These are phyloP conservation scores for Ammodramus savannarum DNA, from an alignment of 2,113 vertebrate species.

Conservation along the genomic window DNA sequence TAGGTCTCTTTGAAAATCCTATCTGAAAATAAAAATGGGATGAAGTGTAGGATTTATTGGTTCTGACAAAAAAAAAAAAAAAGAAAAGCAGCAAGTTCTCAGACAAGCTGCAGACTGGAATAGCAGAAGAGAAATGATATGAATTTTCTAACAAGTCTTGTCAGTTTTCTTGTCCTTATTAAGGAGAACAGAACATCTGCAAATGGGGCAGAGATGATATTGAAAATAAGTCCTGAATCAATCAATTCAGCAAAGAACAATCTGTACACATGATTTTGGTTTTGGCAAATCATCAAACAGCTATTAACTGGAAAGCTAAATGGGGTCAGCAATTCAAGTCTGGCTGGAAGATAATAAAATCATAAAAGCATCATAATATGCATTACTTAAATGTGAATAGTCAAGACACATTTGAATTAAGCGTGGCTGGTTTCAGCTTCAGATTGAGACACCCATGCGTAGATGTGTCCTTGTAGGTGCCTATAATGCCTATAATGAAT, in stretches of 20 bases:
- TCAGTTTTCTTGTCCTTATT: neutral
- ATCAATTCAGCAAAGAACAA: neutral
- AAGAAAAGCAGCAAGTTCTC: neutral
- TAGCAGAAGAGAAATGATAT: neutral
- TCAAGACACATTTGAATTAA: neutral
- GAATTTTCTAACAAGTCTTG: neutral
- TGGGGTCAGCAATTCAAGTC: neutral
- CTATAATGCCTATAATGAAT: neutral
- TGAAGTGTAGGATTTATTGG: slow-evolving; percentile 26
- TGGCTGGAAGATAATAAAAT: neutral
- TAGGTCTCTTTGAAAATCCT: slow-evolving; percentile 8
- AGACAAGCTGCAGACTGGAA: slow-evolving; percentile 2
- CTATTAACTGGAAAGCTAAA: slow-evolving; percentile 27
- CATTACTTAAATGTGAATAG: slow-evolving; percentile 29
- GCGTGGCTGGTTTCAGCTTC: neutral
- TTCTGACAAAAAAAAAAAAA: neutral
- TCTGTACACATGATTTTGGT: neutral
- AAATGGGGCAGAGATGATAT: slow-evolving; percentile 3
- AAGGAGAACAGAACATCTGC: slow-evolving; percentile 30
- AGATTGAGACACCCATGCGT: neutral
- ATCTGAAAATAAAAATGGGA: slow-evolving; percentile 37
- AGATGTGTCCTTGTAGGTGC: neutral
- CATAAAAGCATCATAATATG: slow-evolving; percentile 8
- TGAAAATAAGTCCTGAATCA: slow-evolving; percentile 29
- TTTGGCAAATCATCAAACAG: slow-evolving; percentile 24